A percentile compares a stretch with the other conserved stretches of the same genome.
phyloP scores from a whole-genome alignment of 2,888 invertebrate species.

The Heteropelma amictum region DNA sequence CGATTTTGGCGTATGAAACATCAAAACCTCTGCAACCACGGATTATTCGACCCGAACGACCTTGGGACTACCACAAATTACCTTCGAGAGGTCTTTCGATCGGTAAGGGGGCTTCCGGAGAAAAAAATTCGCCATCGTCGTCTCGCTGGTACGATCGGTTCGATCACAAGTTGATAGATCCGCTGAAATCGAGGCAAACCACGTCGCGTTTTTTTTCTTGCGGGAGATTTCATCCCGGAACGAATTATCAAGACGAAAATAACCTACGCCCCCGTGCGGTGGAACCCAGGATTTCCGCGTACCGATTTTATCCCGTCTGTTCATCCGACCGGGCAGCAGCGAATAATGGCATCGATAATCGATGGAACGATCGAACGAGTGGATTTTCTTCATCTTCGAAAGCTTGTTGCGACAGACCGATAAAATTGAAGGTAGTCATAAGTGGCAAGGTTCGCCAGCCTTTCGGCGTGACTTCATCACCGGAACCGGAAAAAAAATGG shows the following conservation, averaged over 20 bases:
- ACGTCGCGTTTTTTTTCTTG: no score
- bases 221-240: no score
- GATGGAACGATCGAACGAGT: neutral
- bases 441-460: slow-evolving; percentile 45
- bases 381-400: slow-evolving; percentile 5
- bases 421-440: slow-evolving; percentile 48
- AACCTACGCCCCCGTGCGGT: no score
- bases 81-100: neutral
- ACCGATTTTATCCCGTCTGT: no score
- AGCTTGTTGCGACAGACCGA: slow-evolving; percentile 51
- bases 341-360: no score
- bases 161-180: no score
- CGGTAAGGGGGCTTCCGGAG: neutral
- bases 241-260: no score
- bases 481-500: slow-evolving; percentile 15
- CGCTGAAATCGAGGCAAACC: no score
- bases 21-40: neutral
- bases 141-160: neutral
- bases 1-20: no score
- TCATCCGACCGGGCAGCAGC: no score
- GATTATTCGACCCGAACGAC: neutral
- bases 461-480: slow-evolving; percentile 4
- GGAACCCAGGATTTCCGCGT: no score
- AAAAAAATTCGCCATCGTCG: neutral
- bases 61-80: neutral